These are phyloP conservation scores for Bryconaethiops microstoma DNA, from an alignment of 2,797 vertebrate species.

Conservation along the genomic window DNA sequence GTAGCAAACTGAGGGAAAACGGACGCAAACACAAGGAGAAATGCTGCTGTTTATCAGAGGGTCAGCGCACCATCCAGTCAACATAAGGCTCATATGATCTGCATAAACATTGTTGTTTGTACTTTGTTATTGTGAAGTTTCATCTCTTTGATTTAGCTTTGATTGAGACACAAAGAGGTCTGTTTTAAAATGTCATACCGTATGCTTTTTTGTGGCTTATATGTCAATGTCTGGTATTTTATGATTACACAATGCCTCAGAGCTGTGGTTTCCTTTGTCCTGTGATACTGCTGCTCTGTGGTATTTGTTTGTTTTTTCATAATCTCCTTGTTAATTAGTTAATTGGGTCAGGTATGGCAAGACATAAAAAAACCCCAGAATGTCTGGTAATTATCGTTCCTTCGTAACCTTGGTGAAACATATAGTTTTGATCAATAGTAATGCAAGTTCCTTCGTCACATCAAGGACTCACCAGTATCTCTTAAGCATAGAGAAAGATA, in stretches of 20 bases:
- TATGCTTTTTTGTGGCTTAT: background rate
- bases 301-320: background rate
- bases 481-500: no score
- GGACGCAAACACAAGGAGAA: conserved; percentile 19
- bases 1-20: conserved; percentile 5
- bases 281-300: background rate
- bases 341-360: background rate
- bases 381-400: no score
- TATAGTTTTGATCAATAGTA: no score
- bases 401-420: no score
- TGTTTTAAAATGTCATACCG: background rate
- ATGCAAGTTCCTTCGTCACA: no score
- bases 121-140: conserved; percentile 5
- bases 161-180: background rate
- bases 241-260: background rate
- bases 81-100: conserved; percentile 2
- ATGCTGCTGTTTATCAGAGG: conserved; percentile 30
- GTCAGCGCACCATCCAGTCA: background rate
- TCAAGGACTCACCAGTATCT: no score
- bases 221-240: background rate
- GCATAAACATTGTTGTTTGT: conserved; percentile 24
- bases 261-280: background rate
- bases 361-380: background rate
- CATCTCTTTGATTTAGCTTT: background rate
- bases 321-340: background rate